Percentiles rank a stretch among this genome's conserved stretches.
Evolutionary conservation across 2,888 invertebrate genomes (phyloP).

Genomic region (Troides helena): DNA sequence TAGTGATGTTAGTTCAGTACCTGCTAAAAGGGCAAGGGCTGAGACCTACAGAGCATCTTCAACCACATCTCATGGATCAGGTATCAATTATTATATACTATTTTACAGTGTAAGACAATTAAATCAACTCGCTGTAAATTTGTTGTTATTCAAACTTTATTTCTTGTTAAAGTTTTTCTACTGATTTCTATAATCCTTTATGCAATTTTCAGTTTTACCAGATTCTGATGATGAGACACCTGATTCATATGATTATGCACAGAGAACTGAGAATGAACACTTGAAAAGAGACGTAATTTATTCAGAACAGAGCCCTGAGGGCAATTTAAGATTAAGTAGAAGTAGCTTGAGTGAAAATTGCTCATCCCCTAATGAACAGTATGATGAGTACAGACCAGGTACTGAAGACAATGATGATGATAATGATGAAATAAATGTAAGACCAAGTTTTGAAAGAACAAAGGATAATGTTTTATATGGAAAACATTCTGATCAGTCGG

Average conservation of each 20-base stretch:
- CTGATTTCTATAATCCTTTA: not conserved
- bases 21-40: constrained; percentile 58
- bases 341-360: constrained; percentile 72
- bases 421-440: constrained; percentile 46
- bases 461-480: constrained; percentile 55
- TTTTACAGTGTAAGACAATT: not conserved
- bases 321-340: constrained; percentile 54
- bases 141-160: not conserved
- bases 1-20: constrained; percentile 57
- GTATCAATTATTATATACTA: constrained; percentile 37
- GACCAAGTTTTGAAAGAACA: constrained; percentile 51
- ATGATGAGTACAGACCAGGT: constrained; percentile 56
- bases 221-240: constrained; percentile 67
- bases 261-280: constrained; percentile 41
- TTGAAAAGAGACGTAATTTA: constrained; percentile 42
- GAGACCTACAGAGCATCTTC: constrained; percentile 69
- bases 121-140: not conserved
- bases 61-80: constrained; percentile 70
- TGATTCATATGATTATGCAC: constrained; percentile 44
- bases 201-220: constrained; percentile 45
- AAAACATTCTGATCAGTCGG: constrained; percentile 43
- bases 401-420: constrained; percentile 56
- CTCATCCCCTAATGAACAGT: constrained; percentile 66
- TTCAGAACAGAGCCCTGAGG: constrained; percentile 49
- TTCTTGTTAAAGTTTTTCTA: not conserved